Evolutionary conservation across 2,113 vertebrate species (phyloP).

Genomic region (Anhinga anhinga): DNA sequence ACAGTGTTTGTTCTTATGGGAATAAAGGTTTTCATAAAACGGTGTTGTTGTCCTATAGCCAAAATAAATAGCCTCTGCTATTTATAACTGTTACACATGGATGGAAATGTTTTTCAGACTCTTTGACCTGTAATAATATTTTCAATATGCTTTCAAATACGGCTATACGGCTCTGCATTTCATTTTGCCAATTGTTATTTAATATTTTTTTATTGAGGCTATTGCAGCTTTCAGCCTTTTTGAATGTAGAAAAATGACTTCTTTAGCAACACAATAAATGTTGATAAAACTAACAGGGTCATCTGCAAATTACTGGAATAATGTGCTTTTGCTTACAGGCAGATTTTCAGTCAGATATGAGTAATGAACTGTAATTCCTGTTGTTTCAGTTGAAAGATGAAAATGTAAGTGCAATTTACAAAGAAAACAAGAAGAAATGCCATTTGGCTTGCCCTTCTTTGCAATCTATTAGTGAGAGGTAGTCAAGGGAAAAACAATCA

Average conservation of each 20-base stretch:
- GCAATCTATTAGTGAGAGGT: not conserved
- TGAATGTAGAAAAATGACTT: not conserved
- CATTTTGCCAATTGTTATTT: not conserved
- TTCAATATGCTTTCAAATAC: not conserved
- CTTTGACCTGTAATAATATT: not conserved
- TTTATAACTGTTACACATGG: not conserved
- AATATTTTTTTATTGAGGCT: not conserved
- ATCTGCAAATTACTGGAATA: conserved; percentile 48
- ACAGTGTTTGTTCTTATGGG: not conserved
- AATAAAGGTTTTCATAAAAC: not conserved
- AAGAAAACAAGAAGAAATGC: conserved; percentile 3
- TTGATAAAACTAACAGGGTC: conserved; percentile 19
- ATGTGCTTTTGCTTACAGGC: conserved; percentile 45
- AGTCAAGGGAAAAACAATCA: not conserved
- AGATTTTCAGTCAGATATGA: conserved; percentile 33
- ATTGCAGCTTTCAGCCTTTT: not conserved
- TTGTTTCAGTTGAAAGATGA: conserved; percentile 14
- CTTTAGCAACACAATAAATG: not conserved
- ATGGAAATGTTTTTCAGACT: not conserved
- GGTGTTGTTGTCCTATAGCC: not conserved
- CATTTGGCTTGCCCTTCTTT: not conserved
- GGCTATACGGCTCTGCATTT: not conserved
- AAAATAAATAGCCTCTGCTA: not conserved
- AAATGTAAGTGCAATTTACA: conserved; percentile 25
- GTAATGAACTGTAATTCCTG: conserved; percentile 48